Evolutionary conservation across 2,888 invertebrate genomes (phyloP), one percentile per base, ranked within the genome.

Genomic region (Parnassius smintheus): DNA sequence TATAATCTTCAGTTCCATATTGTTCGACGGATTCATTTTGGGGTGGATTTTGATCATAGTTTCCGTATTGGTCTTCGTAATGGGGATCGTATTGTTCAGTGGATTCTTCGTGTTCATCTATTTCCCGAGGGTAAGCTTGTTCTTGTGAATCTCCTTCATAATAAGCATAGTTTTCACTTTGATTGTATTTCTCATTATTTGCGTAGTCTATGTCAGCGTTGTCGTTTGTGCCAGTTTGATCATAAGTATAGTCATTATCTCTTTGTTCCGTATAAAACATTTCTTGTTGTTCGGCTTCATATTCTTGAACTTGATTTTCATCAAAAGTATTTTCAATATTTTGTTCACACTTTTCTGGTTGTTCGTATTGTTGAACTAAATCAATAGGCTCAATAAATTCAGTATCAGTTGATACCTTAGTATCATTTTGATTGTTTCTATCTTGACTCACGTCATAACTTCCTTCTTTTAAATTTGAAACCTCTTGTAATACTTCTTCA

Each of bases 231-330:
- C 35, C 55, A 48, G 44, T 56, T 66, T 76, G 69, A 59, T 77
- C 71, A 65, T 81, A 79, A 18, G 67, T 68, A 59, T 77, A 74
- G 55, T 74, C 71, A 66, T 72, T 69, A 45, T 68, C 67, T 35
- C 67, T 48, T 65, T 79, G 71, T 64, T 88, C 83, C n/a, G 81
- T 68, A 72, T 86, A 83, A 66, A 83, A 85, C 81, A 84, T 80
- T 68, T 83, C 77, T 7, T 66, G 75, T 68, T 86, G 83, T 68
- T 87, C 86, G 42, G 77, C 67, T 62, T 85, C 78, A 71, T 83
- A 85, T 44, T 75, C 83, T 65, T 83, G 72, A 22, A 83, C 83
- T 62, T 75, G 78, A 61, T 75, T 59, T 51, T 66, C 58, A 57
- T 58, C 51, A n/a, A 66, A 45, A 52, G 41, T 59, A 50, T 59